Conservation (phyloP, 2,113 vertebrate genomes). For the Heptranchias perlo region DNA sequence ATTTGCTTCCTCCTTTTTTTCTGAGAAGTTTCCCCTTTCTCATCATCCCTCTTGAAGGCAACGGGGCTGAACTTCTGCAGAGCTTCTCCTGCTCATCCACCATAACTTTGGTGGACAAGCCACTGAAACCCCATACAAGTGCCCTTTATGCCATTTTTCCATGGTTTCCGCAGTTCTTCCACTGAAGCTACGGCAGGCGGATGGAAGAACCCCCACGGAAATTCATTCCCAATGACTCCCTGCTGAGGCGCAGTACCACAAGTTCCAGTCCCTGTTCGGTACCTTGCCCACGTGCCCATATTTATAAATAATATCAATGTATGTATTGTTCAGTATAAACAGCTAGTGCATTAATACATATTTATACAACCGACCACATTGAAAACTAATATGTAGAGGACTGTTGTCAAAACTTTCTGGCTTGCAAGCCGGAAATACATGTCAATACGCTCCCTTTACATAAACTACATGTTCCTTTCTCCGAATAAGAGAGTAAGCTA, state of each 20-base stretch:
- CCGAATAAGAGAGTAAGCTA: not conserved
- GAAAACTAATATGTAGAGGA: not conserved
- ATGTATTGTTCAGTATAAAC: not conserved
- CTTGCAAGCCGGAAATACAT: not conserved
- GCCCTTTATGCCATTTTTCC: not conserved
- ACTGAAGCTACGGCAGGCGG: not conserved
- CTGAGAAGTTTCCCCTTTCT: not conserved
- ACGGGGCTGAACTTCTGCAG: not conserved
- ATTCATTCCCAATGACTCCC: not conserved
- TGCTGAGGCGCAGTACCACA: not conserved
- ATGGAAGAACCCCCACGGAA: not conserved
- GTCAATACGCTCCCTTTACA: not conserved
- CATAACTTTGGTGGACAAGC: not conserved
- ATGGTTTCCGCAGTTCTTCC: not conserved
- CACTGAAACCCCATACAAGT: not conserved
- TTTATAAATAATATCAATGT: not conserved
- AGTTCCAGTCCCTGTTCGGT: not conserved
- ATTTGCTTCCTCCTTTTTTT: not conserved
- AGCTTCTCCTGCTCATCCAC: not conserved
- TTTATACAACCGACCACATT: not conserved
- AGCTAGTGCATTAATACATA: not conserved
- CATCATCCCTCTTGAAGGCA: not conserved
- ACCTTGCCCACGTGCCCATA: not conserved
- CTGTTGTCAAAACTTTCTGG: not conserved
- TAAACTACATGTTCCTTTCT: not conserved